Percentiles rank a stretch among this genome's conserved stretches.
These are phyloP conservation scores for Sebastes diaconus DNA, from an alignment of 2,797 vertebrate species.

Conservation along the genomic window DNA sequence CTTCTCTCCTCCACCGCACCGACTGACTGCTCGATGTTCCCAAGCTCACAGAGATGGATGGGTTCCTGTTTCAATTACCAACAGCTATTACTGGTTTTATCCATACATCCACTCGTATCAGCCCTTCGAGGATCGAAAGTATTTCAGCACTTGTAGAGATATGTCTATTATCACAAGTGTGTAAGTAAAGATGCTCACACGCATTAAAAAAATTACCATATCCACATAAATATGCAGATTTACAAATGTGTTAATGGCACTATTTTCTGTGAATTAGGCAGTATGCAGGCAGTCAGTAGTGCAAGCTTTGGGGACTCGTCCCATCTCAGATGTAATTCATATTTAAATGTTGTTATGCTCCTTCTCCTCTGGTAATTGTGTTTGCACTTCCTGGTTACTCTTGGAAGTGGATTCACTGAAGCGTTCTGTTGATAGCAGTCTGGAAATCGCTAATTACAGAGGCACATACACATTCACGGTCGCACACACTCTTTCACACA, in stretches of 20 bases:
- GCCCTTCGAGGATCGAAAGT: conserved; percentile 27
- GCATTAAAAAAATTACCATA: conserved; percentile 23
- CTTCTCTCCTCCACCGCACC: conserved; percentile 24
- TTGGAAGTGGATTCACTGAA: conserved; percentile 73
- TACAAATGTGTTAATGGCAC: conserved; percentile 34
- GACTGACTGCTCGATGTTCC: conserved; percentile 11
- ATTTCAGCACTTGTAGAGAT: conserved; percentile 36
- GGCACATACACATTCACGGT: conserved; percentile 10
- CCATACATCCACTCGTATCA: conserved; percentile 45
- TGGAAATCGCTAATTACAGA: conserved; percentile 75
- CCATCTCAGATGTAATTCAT: conserved; percentile 68
- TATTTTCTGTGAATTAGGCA: conserved; percentile 38
- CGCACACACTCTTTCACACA: conserved; percentile 34
- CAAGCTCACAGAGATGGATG: conserved; percentile 48
- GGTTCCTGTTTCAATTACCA: conserved; percentile 67
- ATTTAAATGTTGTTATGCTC: conserved; percentile 76
- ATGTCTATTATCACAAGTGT: conserved; percentile 32
- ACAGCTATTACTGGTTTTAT: conserved; percentile 64
- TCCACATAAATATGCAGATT: conserved; percentile 18
- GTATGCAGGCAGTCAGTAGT: conserved; percentile 22
- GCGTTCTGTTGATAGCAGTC: conserved; percentile 70
- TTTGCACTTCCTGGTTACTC: conserved; percentile 74
- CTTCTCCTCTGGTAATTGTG: conserved; percentile 73
- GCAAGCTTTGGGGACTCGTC: conserved; percentile 53
- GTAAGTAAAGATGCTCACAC: not conserved